Conservation (phyloP, 2,797 vertebrate species). For the Pseudochromis fuscus region DNA sequence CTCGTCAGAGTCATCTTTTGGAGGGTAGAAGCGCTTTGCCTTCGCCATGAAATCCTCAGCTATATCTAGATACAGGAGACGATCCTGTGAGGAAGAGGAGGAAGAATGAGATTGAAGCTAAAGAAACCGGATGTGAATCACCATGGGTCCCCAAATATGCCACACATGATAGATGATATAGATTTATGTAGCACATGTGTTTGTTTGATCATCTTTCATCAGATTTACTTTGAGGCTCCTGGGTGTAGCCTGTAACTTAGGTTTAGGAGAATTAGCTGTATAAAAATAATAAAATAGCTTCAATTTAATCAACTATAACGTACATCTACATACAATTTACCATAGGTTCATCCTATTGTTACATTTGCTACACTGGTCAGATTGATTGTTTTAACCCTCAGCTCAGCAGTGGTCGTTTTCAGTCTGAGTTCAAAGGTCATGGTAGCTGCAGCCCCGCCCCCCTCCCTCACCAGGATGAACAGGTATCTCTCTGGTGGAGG, state of each 20-base stretch:
- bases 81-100: conserved; percentile 78
- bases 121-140: not conserved
- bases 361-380: not conserved
- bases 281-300: no score
- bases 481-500: conserved; percentile 89
- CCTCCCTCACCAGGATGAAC: conserved; percentile 86
- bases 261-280: no score
- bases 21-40: conserved; percentile 86
- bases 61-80: conserved; percentile 86
- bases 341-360: no score
- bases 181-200: no score
- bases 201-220: no score
- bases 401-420: not conserved
- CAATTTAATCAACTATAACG: no score
- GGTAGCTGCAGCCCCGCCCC: rapidly evolving
- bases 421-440: not conserved
- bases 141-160: no score
- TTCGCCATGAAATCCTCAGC: conserved; percentile 88
- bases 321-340: no score
- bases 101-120: not conserved
- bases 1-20: conserved; percentile 79
- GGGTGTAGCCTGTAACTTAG: no score
- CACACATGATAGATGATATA: no score
- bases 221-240: no score
- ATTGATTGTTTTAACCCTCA: not conserved